These are phyloP conservation scores for Dipus sagitta DNA, from an alignment of 2,797 vertebrate genomes.

Conservation along the genomic window DNA sequence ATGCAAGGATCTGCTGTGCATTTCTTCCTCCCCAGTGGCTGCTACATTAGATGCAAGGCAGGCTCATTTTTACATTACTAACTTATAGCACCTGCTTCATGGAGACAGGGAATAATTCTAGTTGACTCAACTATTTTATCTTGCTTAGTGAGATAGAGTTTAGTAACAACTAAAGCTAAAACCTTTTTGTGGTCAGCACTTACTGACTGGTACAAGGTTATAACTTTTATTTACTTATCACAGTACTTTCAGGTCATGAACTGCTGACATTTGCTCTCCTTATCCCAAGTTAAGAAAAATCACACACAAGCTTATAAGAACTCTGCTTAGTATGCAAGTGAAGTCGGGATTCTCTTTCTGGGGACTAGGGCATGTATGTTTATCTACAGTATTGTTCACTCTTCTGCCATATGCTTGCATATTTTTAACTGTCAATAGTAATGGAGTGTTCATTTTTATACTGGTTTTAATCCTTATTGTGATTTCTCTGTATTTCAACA, in stretches of 20 bases:
- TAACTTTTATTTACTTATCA: conserved; percentile 62
- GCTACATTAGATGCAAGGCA: conserved; percentile 10
- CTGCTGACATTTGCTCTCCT: conserved; percentile 43
- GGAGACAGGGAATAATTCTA: conserved; percentile 44
- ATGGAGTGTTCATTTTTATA: background rate
- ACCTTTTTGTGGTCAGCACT: conserved; percentile 62
- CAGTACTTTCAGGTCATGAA: conserved; percentile 38
- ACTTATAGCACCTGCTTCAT: conserved; percentile 33
- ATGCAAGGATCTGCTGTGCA: background rate
- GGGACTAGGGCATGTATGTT: background rate
- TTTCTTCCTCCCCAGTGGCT: background rate
- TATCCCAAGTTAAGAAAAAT: conserved; percentile 36
- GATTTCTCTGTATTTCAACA: no score
- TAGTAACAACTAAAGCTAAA: conserved; percentile 46
- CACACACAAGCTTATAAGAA: background rate
- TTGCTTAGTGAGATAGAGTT: conserved; percentile 60
- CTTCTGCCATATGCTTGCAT: background rate
- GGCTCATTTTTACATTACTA: conserved; percentile 42
- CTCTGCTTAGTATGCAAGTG: background rate
- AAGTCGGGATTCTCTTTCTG: conserved; percentile 5
- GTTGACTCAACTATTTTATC: conserved; percentile 67
- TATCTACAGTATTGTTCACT: background rate
- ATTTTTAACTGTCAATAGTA: background rate
- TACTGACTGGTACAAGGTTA: conserved; percentile 51
- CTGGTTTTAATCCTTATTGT: background rate